These are phyloP conservation scores for Amia ocellicauda DNA, from an alignment of 2,113 vertebrate genomes.

Conservation along the genomic window DNA sequence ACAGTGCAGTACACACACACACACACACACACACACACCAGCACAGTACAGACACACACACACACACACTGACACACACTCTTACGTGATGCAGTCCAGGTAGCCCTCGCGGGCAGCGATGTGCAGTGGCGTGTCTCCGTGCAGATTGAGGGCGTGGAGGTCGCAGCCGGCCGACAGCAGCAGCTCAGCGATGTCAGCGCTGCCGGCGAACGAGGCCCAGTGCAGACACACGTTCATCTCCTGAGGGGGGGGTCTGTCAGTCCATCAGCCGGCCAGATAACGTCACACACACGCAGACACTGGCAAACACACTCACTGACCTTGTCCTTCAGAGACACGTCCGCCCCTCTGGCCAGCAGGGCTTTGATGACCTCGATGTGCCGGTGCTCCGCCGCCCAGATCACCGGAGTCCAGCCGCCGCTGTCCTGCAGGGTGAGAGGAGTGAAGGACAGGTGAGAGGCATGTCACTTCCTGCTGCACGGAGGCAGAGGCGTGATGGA, in stretches of 20 bases:
- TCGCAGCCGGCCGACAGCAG: constrained; percentile 84
- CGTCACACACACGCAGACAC: too few species aligned
- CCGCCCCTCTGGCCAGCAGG: constrained; percentile 79
- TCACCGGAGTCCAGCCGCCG: constrained; percentile 88
- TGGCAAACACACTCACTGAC: constrained; percentile 44
- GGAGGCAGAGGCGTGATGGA: too few species aligned
- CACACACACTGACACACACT: not conserved
- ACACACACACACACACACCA: too few species aligned
- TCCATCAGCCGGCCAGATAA: too few species aligned
- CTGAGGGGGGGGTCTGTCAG: constrained; percentile 52
- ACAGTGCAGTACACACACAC: too few species aligned
- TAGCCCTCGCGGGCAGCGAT: constrained; percentile 82
- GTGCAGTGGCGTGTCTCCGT: constrained; percentile 86
- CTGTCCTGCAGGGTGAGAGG: constrained; percentile 65
- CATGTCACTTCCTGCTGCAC: too few species aligned
- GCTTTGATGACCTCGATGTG: constrained; percentile 80
- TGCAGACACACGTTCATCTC: constrained; percentile 87
- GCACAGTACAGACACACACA: too few species aligned
- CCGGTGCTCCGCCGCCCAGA: constrained; percentile 89
- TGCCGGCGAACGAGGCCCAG: constrained; percentile 88
- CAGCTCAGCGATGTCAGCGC: constrained; percentile 80
- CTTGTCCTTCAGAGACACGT: constrained; percentile 83
- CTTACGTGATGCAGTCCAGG: constrained; percentile 85
- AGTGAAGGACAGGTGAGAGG: not conserved
- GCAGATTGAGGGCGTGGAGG: constrained; percentile 77